A percentile compares a stretch with the other conserved stretches of the same genome.
phyloP scores from a whole-genome alignment of 2,797 vertebrate species.

The Orestias chungarensis region DNA sequence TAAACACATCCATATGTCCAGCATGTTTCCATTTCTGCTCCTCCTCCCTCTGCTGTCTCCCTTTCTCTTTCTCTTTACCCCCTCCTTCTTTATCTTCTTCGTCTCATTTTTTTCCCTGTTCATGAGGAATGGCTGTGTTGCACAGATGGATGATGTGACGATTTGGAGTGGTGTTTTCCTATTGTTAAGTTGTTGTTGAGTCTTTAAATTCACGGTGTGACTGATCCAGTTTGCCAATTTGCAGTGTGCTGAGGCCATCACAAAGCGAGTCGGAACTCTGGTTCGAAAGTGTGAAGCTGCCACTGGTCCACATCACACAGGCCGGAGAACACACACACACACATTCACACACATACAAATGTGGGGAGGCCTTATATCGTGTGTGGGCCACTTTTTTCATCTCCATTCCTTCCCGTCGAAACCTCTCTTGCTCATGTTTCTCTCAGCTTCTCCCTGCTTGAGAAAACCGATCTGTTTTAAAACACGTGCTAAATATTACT shows the following conservation, averaged over 20 bases:
- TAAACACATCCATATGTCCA: slow-evolving; percentile 88
- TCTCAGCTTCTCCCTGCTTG: slow-evolving; percentile 68
- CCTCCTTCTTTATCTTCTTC: slow-evolving; percentile 51
- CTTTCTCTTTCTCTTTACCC: slow-evolving; percentile 39
- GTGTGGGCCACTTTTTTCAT: slow-evolving; percentile 78
- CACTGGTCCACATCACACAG: slow-evolving; percentile 70
- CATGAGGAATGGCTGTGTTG: slow-evolving; percentile 67
- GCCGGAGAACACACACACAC: slow-evolving; percentile 78
- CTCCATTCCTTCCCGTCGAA: slow-evolving; percentile 67
- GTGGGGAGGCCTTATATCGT: slow-evolving; percentile 77
- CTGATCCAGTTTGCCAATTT: slow-evolving; percentile 73
- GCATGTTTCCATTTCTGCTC: slow-evolving; percentile 81
- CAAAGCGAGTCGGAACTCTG: slow-evolving; percentile 56
- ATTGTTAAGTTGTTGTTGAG: slow-evolving; percentile 81
- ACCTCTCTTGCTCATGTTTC: slow-evolving; percentile 51
- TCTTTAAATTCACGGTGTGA: slow-evolving; percentile 74
- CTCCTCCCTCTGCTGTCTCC: slow-evolving; percentile 71
- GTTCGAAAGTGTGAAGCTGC: slow-evolving; percentile 75
- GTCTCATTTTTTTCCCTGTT: slow-evolving; percentile 53
- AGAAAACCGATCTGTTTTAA: slow-evolving; percentile 86
- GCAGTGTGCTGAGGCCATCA: slow-evolving; percentile 64
- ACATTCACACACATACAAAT: slow-evolving; percentile 76
- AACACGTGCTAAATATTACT: slow-evolving; percentile 86
- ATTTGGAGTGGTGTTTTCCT: slow-evolving; percentile 72
- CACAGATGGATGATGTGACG: slow-evolving; percentile 71